Percentiles rank a stretch among this genome's conserved stretches.
These are phyloP conservation scores for Punctoribates punctum DNA, from an alignment of 2,888 invertebrate species.

Conservation along the genomic window DNA sequence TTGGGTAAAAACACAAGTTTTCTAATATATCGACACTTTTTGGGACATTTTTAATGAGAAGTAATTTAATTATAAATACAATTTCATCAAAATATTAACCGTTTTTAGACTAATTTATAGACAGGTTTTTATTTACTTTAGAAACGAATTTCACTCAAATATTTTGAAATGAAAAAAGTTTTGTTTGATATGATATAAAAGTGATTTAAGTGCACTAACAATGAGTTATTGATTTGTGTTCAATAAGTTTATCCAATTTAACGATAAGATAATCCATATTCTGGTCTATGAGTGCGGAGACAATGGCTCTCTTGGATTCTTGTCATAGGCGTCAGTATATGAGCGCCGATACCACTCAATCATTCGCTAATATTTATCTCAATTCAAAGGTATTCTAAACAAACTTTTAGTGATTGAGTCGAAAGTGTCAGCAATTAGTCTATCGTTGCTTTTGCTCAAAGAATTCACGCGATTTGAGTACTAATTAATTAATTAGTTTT, in stretches of 20 bases:
- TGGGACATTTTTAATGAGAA: too few relatives aligned
- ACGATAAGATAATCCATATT: neutral
- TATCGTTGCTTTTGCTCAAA: neutral
- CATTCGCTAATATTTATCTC: neutral
- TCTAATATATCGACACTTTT: too few relatives aligned
- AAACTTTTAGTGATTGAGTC: neutral
- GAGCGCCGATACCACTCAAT: conserved; percentile 14
- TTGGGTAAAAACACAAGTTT: too few relatives aligned
- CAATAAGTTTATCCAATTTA: conserved; percentile 24
- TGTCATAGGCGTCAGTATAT: conserved; percentile 21
- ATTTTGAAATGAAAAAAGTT: neutral
- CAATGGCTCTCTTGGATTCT: conserved; percentile 12
- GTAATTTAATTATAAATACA: too few relatives aligned
- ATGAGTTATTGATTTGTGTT: conserved; percentile 27
- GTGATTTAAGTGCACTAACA: neutral
- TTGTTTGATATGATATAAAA: neutral
- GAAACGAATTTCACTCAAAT: too few relatives aligned
- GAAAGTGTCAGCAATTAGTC: conserved; percentile 4
- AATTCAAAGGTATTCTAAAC: neutral
- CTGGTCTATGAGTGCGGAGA: neutral
- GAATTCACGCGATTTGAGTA: neutral
- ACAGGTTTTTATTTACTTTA: too few relatives aligned
- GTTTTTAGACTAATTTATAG: too few relatives aligned
- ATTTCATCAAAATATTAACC: too few relatives aligned
- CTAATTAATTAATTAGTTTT: conserved; percentile 14